These are phyloP conservation scores for Drosophila histrio DNA, from an alignment of 2,888 invertebrate species.

Conservation along the genomic window DNA sequence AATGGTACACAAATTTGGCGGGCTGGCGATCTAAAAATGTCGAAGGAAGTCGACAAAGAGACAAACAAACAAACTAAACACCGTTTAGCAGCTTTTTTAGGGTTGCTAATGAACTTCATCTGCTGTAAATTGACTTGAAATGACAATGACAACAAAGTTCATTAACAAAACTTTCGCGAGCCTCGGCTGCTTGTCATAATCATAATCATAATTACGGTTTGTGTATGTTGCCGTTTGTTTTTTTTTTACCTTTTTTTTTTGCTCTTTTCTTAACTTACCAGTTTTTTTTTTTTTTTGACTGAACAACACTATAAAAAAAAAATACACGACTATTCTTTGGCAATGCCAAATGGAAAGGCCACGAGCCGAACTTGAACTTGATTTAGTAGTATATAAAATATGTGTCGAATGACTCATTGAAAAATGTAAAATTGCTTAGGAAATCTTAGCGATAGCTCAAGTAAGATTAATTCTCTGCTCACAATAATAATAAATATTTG, in stretches of 20 bases:
- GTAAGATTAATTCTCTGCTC: not conserved
- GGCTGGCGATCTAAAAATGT: not conserved
- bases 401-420: slow-evolving; percentile 8
- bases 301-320: not conserved
- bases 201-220: slow-evolving; percentile 57
- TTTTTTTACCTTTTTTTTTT: slow-evolving; percentile 35
- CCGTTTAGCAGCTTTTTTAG: slow-evolving; percentile 35
- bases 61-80: slow-evolving; percentile 27
- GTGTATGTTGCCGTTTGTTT: slow-evolving; percentile 48
- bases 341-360: slow-evolving; percentile 29
- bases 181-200: slow-evolving; percentile 46
- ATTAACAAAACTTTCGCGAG: slow-evolving; percentile 64
- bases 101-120: slow-evolving; percentile 62
- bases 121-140: slow-evolving; percentile 55
- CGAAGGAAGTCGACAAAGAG: slow-evolving; percentile 10
- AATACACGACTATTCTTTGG: slow-evolving; percentile 13
- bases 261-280: slow-evolving; percentile 9
- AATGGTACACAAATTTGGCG: not conserved
- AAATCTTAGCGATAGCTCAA: not conserved
- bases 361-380: slow-evolving; percentile 56
- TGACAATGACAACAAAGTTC: slow-evolving; percentile 63
- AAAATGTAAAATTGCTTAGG: not conserved
- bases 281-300: not conserved
- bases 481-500: not conserved
- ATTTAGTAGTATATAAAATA: slow-evolving; percentile 3